A percentile compares a stretch with the other conserved stretches of the same genome.
phyloP scores from a whole-genome alignment of 2,797 vertebrate genomes.

The Phoebastria nigripes region DNA sequence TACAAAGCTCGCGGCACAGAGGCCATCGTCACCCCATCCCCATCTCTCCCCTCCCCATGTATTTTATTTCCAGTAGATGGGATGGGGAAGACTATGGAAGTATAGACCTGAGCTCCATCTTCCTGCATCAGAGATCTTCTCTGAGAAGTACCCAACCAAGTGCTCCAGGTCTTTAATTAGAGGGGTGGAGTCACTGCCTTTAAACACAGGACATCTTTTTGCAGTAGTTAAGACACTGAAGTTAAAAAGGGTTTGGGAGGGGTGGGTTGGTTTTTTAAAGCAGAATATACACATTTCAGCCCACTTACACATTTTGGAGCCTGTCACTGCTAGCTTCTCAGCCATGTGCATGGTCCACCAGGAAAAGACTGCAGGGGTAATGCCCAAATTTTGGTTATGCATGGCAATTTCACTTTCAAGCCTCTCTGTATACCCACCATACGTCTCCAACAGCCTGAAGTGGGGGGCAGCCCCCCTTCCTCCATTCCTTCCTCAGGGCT shows the following conservation, averaged over 20 bases:
- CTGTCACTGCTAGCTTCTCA: not conserved
- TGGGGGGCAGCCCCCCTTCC: not conserved
- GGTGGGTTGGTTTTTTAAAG: not conserved
- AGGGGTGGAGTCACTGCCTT: not conserved
- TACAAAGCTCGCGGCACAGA: not conserved
- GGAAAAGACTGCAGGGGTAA: not conserved
- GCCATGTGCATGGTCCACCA: not conserved
- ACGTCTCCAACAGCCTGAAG: not conserved
- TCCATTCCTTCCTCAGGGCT: not conserved
- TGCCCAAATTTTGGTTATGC: not conserved
- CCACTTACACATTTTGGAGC: not conserved
- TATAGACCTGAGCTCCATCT: not conserved
- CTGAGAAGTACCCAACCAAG: not conserved
- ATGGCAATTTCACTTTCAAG: not conserved
- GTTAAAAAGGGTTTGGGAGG: not conserved
- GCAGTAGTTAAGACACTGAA: not conserved
- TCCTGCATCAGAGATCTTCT: not conserved
- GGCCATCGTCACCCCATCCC: not conserved
- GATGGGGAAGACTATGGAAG: not conserved
- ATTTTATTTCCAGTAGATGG: not conserved
- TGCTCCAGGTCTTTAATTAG: not conserved
- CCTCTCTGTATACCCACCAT: not conserved
- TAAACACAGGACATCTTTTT: not conserved
- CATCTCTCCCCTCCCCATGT: not conserved
- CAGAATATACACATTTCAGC: not conserved